Evolutionary conservation across 1,140 invertebrate genomes (phyloP).

Genomic region (Pseudomyrmex sp.): DNA sequence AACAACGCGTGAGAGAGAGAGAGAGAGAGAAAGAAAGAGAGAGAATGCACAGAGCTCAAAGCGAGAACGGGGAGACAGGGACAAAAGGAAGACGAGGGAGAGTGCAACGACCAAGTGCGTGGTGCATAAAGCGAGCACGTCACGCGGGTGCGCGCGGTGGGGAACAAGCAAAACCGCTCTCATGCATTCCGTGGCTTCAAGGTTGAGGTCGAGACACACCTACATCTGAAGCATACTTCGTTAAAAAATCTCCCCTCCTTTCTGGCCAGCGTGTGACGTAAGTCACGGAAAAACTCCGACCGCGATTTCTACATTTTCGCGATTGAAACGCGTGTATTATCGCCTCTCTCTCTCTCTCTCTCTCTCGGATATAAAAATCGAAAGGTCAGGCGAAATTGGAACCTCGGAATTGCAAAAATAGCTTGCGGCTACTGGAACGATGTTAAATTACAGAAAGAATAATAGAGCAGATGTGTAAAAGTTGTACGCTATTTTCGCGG

Average conservation of each 20-base stretch:
- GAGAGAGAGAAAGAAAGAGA: not conserved
- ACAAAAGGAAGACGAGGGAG: slow-evolving; percentile 41
- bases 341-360: too few relatives aligned
- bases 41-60: not conserved
- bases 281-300: not conserved
- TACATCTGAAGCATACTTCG: slow-evolving; percentile 69
- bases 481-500: not conserved
- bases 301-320: not conserved
- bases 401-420: not conserved
- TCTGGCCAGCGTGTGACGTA: not conserved
- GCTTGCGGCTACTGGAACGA: not conserved
- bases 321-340: too few relatives aligned
- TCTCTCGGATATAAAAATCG: not conserved
- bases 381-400: not conserved
- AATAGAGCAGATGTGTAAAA: not conserved
- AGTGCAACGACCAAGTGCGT: slow-evolving; percentile 69
- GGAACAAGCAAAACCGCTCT: slow-evolving; percentile 49
- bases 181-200: slow-evolving; percentile 79
- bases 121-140: slow-evolving; percentile 64
- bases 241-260: slow-evolving; percentile 22
- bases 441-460: not conserved
- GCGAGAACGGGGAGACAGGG: slow-evolving; percentile 35
- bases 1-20: slow-evolving; percentile 32
- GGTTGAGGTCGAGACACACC: slow-evolving; percentile 81
- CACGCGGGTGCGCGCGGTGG: slow-evolving; percentile 70